Conservation (phyloP, 2,797 vertebrate species). For the Protosalanx chinensis region DNA sequence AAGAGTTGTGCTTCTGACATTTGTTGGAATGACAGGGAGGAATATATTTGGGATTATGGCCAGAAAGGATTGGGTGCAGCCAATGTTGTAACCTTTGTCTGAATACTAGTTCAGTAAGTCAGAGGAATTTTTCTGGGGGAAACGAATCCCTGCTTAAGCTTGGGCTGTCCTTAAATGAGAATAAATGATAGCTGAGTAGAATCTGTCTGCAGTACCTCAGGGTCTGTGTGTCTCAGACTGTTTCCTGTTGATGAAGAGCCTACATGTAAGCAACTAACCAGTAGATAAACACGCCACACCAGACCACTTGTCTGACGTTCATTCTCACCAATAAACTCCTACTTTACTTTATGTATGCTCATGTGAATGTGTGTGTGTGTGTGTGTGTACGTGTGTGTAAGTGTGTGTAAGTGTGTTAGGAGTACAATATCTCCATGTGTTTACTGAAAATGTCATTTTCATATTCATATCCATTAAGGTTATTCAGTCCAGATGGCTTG, state of each 20-base stretch:
- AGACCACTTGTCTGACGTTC: slow-evolving; percentile 7
- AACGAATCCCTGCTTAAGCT: too few relatives aligned
- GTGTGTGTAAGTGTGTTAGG: slow-evolving; percentile 17
- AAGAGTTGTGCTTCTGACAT: too few relatives aligned
- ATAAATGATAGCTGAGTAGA: slow-evolving; percentile 45
- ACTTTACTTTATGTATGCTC: background rate
- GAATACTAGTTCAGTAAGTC: slow-evolving; percentile 11
- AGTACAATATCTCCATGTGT: background rate
- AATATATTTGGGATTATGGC: background rate
- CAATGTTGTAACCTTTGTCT: too few relatives aligned
- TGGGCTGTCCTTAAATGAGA: too few relatives aligned
- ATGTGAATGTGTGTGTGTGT: background rate
- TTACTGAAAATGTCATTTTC: slow-evolving; percentile 18
- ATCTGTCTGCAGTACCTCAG: slow-evolving; percentile 22
- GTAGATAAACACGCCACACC: slow-evolving; percentile 26
- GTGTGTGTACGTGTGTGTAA: slow-evolving; percentile 9
- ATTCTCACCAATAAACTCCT: background rate
- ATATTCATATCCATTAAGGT: slow-evolving; percentile 10
- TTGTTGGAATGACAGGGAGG: background rate
- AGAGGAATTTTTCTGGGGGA: slow-evolving; percentile 34
- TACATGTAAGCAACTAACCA: slow-evolving; percentile 19
- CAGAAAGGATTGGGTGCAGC: slow-evolving; percentile 14
- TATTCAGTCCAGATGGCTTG: slow-evolving; percentile 22
- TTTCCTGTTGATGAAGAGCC: slow-evolving; percentile 39
- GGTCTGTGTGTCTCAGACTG: slow-evolving; percentile 29